A percentile compares a stretch with the other conserved stretches of the same genome.
Conservation (phyloP, 2,888 invertebrate genomes). For the Meandrusa payeni region DNA sequence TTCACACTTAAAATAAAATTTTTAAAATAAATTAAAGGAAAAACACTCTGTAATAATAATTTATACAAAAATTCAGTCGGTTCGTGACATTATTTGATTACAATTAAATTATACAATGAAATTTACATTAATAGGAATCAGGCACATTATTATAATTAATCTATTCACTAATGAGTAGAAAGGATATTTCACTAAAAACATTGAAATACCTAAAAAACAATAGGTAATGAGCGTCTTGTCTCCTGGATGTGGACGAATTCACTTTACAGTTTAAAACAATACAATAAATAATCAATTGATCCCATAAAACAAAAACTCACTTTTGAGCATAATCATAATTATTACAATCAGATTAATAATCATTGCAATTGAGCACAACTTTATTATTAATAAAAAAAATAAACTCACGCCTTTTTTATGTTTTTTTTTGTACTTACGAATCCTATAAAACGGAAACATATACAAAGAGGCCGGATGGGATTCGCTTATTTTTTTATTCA, state of each 20-base stretch:
- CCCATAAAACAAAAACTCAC: constrained; percentile 63
- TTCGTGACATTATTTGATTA: constrained; percentile 76
- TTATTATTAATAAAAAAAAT: no score
- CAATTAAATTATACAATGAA: constrained; percentile 72
- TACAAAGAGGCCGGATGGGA: no score
- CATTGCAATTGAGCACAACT: constrained; percentile 73
- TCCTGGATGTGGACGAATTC: constrained; percentile 54
- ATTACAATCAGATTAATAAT: constrained; percentile 50
- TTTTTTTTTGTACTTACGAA: no score
- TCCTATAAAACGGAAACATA: no score
- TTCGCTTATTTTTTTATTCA: constrained; percentile 45
- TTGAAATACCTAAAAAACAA: constrained; percentile 39
- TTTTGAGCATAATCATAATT: constrained; percentile 71
- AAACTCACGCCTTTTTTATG: no score
- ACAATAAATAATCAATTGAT: constrained; percentile 52
- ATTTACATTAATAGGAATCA: constrained; percentile 79
- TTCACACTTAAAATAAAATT: constrained; percentile 76
- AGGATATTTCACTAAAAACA: constrained; percentile 41
- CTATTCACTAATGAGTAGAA: constrained; percentile 65
- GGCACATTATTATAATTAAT: constrained; percentile 66
- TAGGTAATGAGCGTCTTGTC: constrained; percentile 22
- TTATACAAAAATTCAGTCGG: constrained; percentile 78
- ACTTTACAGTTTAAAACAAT: constrained; percentile 49
- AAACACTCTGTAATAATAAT: constrained; percentile 73
- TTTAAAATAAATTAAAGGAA: constrained; percentile 77